Evolutionary conservation across 2,888 invertebrate species (phyloP).

Genomic region (Torymus auratus): DNA sequence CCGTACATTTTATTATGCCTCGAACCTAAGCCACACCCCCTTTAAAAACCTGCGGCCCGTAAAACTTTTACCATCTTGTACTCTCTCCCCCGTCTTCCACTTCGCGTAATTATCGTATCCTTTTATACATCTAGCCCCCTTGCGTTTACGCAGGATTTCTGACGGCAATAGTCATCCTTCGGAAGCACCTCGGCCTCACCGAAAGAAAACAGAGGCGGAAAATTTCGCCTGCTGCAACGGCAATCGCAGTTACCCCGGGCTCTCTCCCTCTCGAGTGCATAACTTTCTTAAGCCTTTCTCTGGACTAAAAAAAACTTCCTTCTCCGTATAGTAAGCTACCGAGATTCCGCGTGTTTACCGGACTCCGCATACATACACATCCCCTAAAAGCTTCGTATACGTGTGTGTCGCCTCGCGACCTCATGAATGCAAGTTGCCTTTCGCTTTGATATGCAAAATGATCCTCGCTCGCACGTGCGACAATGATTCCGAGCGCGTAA

Average conservation of each 20-base stretch:
- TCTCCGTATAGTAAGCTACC: neutral
- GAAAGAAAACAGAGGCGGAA: conserved; percentile 11
- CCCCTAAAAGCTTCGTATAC: conserved; percentile 9
- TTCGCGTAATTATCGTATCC: no score
- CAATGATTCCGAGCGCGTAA: conserved; percentile 21
- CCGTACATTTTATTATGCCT: no score
- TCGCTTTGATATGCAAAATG: conserved; percentile 46
- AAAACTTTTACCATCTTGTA: no score
- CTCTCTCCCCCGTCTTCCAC: no score
- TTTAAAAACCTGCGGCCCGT: no score
- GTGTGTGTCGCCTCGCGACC: conserved; percentile 2
- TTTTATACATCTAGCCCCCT: no score
- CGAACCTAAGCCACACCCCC: no score
- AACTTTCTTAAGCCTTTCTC: conserved; percentile 38
- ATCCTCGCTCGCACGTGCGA: conserved; percentile 23
- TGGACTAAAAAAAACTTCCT: neutral
- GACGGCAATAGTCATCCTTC: neutral
- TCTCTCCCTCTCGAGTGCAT: neutral
- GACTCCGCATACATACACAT: neutral
- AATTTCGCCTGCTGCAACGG: conserved; percentile 3
- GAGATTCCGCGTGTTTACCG: conserved; percentile 34
- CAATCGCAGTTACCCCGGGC: conserved; percentile 35
- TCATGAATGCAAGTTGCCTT: conserved; percentile 43
- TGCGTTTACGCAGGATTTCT: no score
- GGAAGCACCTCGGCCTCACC: neutral